These are phyloP conservation scores for Cephalopterus ornatus DNA, from an alignment of 2,113 vertebrate species.

Conservation along the genomic window DNA sequence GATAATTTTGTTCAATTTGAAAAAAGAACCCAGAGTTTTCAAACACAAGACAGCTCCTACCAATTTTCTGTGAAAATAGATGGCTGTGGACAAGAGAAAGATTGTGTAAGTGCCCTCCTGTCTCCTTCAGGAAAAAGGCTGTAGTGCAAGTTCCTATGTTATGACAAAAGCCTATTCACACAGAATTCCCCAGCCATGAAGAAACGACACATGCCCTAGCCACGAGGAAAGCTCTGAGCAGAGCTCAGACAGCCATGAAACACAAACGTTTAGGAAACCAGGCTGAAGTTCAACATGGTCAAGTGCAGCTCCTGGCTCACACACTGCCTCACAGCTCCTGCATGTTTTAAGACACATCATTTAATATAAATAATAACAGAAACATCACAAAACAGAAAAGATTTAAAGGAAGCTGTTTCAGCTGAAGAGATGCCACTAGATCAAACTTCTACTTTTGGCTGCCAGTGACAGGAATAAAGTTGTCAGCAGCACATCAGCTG, in stretches of 20 bases:
- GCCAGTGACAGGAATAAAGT: conserved; percentile 58
- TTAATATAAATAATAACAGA: conserved; percentile 45
- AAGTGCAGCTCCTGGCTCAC: conserved; percentile 5
- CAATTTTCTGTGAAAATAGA: conserved; percentile 9
- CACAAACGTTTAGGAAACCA: not conserved
- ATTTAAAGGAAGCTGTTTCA: conserved; percentile 17
- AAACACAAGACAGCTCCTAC: not conserved
- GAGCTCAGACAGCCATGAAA: not conserved
- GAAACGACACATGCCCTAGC: conserved; percentile 18
- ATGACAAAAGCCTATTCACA: conserved; percentile 49
- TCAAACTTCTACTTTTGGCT: conserved; percentile 45
- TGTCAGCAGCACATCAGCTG: conserved; percentile 64
- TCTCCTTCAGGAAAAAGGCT: conserved; percentile 7
- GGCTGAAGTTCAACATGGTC: too few relatives aligned
- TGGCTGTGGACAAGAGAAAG: not conserved
- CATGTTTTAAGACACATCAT: not conserved
- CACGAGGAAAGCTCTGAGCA: not conserved
- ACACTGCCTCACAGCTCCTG: not conserved
- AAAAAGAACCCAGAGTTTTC: not conserved
- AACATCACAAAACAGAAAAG: not conserved
- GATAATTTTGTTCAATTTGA: not conserved
- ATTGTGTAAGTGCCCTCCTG: not conserved
- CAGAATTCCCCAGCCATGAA: conserved; percentile 58
- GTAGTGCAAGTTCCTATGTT: conserved; percentile 36
- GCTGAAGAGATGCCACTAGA: conserved; percentile 1